Base-by-base conservation (phyloP, 2,888 invertebrate genomes). In the Gymnosoma rotundatum region DNA sequence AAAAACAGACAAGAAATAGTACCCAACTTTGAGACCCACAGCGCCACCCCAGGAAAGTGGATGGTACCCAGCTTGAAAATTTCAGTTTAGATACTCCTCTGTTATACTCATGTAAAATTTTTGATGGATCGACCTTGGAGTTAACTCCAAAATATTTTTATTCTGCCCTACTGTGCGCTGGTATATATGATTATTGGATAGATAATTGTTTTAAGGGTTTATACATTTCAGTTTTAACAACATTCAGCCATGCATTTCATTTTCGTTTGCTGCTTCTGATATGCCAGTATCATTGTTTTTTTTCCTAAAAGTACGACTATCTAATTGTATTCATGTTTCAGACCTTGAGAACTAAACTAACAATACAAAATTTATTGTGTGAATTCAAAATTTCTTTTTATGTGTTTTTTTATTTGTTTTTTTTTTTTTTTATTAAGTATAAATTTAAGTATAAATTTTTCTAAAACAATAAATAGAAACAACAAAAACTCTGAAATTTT, bases 311-410 rank as follows among this genome's bases (percentile, higher is more conserved):
- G 20, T 42, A 21, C 16, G 18, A 72, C 36, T 64, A 45, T 58
- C 16, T 64, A 74, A 74, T 56, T 69, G 69, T 63, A 70, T 70
- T 32, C 69, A 42, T 72, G 64, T 72, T 52, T 45, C 56, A 79
- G 80, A 78, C 73, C 78, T 83, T 81, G 80, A 73, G 73, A 78
- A 78, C 56, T 32, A 69, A 78, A 78, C 56, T 32, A 63, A 69
- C 76, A 78, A 83, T 80, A 81, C 50, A 81, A 56, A 63, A 80
- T 63, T 73, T 63, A 83, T 83, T 76, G 83, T 83, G 83, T 83
- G 83, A 83, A 83, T 54, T 72, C 50, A 36, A 60, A 67, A 63
- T 45, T 83, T 67, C 16, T 66, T 69, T 70, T 63, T 45, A 25
- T 56, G 7, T 32, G 32, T 52, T 32, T 8, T 48, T 5, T 7